A percentile compares a stretch with the other conserved stretches of the same genome.
Evolutionary conservation across 2,797 vertebrate species (phyloP).

Genomic region (Lepidocolaptes lacrymiger): DNA sequence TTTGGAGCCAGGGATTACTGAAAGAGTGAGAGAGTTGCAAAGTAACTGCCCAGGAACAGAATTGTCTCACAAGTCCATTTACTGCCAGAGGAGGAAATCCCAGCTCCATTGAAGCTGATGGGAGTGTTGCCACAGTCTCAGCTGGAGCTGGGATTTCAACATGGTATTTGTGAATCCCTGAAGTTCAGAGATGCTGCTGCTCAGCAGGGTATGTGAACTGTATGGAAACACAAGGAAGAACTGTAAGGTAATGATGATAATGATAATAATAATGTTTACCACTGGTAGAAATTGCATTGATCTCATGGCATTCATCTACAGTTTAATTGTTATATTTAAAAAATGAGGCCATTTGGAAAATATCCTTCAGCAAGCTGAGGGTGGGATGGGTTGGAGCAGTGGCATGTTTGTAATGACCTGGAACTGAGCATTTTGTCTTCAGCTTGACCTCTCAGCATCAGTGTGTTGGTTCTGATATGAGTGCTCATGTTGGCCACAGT

Average conservation of each 20-base stretch:
- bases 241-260: not conserved
- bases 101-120: not conserved
- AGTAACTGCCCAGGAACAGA: not conserved
- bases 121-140: not conserved
- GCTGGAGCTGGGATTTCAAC: not conserved
- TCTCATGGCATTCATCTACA: not conserved
- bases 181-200: not conserved
- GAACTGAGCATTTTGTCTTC: not conserved
- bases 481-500: not conserved
- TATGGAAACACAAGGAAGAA: not conserved
- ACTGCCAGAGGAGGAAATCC: not conserved
- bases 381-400: not conserved
- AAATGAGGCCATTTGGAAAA: not conserved
- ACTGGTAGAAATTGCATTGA: not conserved
- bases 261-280: not conserved
- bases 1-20: not conserved
- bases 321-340: not conserved
- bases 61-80: not conserved
- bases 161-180: not conserved
- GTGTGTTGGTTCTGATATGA: not conserved
- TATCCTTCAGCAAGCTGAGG: not conserved
- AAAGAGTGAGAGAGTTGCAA: not conserved
- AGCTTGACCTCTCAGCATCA: not conserved
- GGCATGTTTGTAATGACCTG: not conserved
- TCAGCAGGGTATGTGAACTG: not conserved